Percentiles rank a stretch among this genome's conserved stretches.
Evolutionary conservation across 1,140 invertebrate genomes (phyloP).

Genomic region (Probaryconus sp.): DNA sequence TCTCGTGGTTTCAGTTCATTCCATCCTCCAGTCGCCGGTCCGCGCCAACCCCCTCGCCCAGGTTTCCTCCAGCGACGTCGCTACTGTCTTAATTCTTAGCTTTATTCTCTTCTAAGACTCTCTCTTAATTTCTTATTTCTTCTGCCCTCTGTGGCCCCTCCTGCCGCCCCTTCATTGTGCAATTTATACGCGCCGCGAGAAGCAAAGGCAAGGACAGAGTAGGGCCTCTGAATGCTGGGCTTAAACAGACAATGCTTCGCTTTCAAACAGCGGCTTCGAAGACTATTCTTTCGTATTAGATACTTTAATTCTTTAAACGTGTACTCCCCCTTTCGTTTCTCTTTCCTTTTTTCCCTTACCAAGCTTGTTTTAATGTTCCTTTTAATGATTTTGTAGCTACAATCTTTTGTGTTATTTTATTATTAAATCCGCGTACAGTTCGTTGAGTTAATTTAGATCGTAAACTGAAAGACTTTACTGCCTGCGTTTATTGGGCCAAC

Average conservation of each 20-base stretch:
- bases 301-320: slow-evolving; percentile 78
- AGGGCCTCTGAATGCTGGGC: slow-evolving; percentile 75
- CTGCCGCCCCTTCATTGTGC: slow-evolving; percentile 49
- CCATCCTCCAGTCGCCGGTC: slow-evolving; percentile 54
- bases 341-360: slow-evolving; percentile 40
- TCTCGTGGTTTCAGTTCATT: slow-evolving; percentile 73
- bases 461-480: neutral
- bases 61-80: slow-evolving; percentile 62
- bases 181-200: slow-evolving; percentile 73
- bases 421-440: slow-evolving; percentile 3
- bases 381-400: slow-evolving; percentile 36
- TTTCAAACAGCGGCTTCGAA: slow-evolving; percentile 75
- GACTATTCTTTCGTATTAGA: slow-evolving; percentile 77
- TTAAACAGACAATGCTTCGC: slow-evolving; percentile 78
- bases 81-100: slow-evolving; percentile 78
- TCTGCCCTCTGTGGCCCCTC: slow-evolving; percentile 64
- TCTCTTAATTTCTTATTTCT: slow-evolving; percentile 80
- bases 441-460: slow-evolving; percentile 1
- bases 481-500: no score
- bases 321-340: slow-evolving; percentile 56
- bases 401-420: slow-evolving; percentile 15
- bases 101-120: slow-evolving; percentile 79
- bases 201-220: slow-evolving; percentile 57
- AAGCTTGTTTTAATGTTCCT: slow-evolving; percentile 48
- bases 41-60: slow-evolving; percentile 29